Percentiles rank a stretch among this genome's conserved stretches.
phyloP scores from a whole-genome alignment of 2,797 vertebrate species.

The Chaunax sp. region DNA sequence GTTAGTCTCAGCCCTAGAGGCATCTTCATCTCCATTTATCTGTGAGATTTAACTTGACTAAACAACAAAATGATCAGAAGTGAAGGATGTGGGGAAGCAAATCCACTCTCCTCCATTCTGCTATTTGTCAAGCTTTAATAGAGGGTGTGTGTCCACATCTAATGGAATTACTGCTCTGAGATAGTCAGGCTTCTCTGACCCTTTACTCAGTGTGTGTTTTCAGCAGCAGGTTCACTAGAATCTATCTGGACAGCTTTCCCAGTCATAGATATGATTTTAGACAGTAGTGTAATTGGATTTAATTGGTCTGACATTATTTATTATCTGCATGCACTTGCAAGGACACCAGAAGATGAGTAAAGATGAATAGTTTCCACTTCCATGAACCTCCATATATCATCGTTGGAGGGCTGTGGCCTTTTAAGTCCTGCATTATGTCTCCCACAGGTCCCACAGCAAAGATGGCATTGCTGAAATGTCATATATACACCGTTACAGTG shows the following conservation, averaged over 20 bases:
- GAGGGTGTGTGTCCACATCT: background rate
- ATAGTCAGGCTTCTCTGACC: slow-evolving; percentile 7
- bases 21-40: background rate
- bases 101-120: background rate
- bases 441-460: background rate
- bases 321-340: background rate
- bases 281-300: background rate
- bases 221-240: background rate
- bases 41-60: background rate
- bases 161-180: slow-evolving; percentile 17
- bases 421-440: slow-evolving; percentile 12
- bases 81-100: slow-evolving; percentile 10
- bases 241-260: background rate
- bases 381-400: background rate
- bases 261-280: background rate
- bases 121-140: background rate
- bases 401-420: slow-evolving; percentile 1
- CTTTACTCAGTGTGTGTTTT: slow-evolving; percentile 6
- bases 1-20: background rate
- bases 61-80: background rate
- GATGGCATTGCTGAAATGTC: background rate
- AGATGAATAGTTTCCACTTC: slow-evolving; percentile 9
- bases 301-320: background rate
- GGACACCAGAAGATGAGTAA: background rate
- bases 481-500: background rate